Evolutionary conservation across 1,140 invertebrate genomes (phyloP).

Genomic region (Procambarus virginalis): DNA sequence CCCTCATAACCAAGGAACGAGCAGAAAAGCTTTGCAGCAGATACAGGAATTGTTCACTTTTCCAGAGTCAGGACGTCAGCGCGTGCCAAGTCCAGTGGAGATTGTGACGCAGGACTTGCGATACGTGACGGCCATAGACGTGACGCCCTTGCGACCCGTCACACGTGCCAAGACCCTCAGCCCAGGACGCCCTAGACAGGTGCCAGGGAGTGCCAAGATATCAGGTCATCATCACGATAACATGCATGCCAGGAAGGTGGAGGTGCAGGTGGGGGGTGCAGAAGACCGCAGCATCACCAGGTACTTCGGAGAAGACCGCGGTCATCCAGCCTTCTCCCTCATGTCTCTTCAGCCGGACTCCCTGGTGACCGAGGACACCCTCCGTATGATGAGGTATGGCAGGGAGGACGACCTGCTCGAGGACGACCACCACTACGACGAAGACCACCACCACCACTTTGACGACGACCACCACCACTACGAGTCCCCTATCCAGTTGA

Average conservation of each 20-base stretch:
- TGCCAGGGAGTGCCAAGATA: conserved; percentile 1
- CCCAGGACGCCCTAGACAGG: not conserved
- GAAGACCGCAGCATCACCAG: conserved; percentile 17
- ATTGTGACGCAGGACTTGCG: conserved; percentile 43
- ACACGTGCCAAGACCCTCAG: conserved; percentile 6
- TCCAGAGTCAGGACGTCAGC: not conserved
- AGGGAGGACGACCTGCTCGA: conserved; percentile 2
- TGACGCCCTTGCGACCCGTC: conserved; percentile 25
- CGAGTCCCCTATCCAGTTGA: not conserved
- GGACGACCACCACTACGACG: not conserved
- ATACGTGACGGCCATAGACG: conserved; percentile 55
- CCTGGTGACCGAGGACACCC: conserved; percentile 60
- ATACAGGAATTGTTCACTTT: not conserved
- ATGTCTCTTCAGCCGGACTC: conserved; percentile 62
- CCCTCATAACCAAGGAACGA: not conserved
- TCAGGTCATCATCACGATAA: not conserved
- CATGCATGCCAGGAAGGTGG: not conserved
- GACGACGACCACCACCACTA: not conserved
- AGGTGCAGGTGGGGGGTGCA: not conserved
- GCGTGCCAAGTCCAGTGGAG: not conserved
- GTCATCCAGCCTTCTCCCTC: not conserved
- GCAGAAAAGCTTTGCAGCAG: not conserved
- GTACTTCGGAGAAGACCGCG: conserved; percentile 25
- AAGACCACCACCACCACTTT: not conserved
- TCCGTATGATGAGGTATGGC: conserved; percentile 58